Conservation (phyloP, 2,113 vertebrate genomes). For the Eulemur macaco region DNA sequence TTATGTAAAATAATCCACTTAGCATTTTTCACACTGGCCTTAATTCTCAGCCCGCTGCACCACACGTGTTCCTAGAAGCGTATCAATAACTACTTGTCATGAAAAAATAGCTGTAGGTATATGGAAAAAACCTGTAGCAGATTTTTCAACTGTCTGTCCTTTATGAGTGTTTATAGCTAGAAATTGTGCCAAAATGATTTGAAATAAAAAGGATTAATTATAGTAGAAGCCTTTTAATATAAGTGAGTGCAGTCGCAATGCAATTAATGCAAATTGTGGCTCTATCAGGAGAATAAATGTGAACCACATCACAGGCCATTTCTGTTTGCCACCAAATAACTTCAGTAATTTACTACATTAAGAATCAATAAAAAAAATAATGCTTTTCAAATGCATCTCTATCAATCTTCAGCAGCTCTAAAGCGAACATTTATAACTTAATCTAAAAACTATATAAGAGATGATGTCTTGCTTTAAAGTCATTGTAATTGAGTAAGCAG, state of each 20-base stretch:
- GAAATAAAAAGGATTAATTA: constrained; percentile 98
- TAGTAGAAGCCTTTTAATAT: constrained; percentile 97
- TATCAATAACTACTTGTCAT: constrained; percentile 94
- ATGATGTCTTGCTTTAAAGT: constrained; percentile 75
- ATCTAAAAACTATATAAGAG: constrained; percentile 88
- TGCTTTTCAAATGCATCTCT: constrained; percentile 94
- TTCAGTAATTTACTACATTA: constrained; percentile 99
- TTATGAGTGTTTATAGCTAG: constrained; percentile 98
- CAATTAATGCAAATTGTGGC: constrained; percentile 96
- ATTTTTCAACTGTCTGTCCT: constrained; percentile 93
- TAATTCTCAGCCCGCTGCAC: constrained; percentile 85
- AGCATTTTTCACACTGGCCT: constrained; percentile 90
- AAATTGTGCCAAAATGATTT: constrained; percentile 99
- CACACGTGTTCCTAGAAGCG: constrained; percentile 87
- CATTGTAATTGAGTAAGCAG: constrained; percentile 74
- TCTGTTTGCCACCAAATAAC: constrained; percentile 97
- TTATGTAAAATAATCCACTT: constrained; percentile 99
- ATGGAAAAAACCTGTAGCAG: constrained; percentile 88
- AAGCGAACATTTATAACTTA: constrained; percentile 89
- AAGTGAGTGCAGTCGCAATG: constrained; percentile 97
- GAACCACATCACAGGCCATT: constrained; percentile 90
- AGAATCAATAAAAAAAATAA: constrained; percentile 99
- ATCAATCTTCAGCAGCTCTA: constrained; percentile 90
- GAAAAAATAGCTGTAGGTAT: constrained; percentile 90
- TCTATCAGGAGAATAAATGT: constrained; percentile 93